phyloP scores from a whole-genome alignment of 2,797 vertebrate genomes.

The Bradypodion pumilum region DNA sequence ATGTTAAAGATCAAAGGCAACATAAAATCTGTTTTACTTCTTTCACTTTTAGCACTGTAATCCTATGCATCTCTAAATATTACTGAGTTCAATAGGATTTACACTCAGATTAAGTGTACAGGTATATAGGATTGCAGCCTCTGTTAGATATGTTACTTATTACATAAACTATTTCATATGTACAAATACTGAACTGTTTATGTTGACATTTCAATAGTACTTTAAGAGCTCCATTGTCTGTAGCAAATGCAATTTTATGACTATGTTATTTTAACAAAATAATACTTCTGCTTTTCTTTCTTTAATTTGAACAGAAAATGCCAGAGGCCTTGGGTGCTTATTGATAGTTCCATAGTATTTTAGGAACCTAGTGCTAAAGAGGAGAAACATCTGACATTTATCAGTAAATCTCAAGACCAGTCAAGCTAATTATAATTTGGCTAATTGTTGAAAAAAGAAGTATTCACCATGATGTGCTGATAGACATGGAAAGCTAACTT shows the following conservation, averaged over 20 bases:
- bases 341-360: conserved; percentile 5
- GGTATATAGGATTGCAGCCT: background rate
- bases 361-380: background rate
- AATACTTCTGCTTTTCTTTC: background rate
- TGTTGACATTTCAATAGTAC: conserved; percentile 16
- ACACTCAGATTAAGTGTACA: background rate
- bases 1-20: conserved; percentile 83
- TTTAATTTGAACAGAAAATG: background rate
- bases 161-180: conserved; percentile 50
- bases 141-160: conserved; percentile 66
- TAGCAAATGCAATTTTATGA: background rate
- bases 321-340: background rate
- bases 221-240: conserved; percentile 12
- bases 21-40: conserved; percentile 74
- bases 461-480: background rate
- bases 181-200: conserved; percentile 22
- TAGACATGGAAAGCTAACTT: background rate
- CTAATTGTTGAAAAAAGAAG: background rate
- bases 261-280: background rate
- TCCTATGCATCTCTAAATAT: background rate
- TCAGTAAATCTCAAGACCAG: background rate
- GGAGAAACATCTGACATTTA: background rate
- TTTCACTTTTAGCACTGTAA: conserved; percentile 66
- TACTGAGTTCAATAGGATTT: background rate
- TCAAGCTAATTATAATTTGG: background rate